Evolutionary conservation across 92 coral and sea anemone genomes (phyloP).

Genomic region (Anthopleura xanthogrammica): DNA sequence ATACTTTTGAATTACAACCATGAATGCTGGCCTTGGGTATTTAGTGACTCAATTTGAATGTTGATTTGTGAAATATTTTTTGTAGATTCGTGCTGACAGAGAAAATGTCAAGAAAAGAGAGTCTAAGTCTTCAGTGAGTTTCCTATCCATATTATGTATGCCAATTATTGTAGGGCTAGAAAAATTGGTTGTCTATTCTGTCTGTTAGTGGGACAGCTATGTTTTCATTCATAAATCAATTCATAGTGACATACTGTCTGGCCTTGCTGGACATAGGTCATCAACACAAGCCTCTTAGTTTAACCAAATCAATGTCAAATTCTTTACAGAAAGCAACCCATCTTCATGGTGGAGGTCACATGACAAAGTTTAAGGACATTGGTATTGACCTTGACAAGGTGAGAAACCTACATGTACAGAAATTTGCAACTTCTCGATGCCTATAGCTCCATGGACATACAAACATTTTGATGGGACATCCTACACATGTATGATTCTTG

Average conservation of each 20-base stretch:
- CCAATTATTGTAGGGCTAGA: background rate
- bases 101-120: conserved; percentile 59
- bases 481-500: too few relatives aligned
- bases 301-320: too few relatives aligned
- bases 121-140: conserved; percentile 73
- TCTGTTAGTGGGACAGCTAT: background rate
- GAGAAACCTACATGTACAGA: background rate
- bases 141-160: background rate
- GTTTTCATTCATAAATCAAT: background rate
- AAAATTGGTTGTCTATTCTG: background rate
- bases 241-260: background rate
- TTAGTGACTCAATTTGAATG: background rate
- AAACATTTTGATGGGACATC: too few relatives aligned
- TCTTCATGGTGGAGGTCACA: conserved; percentile 56
- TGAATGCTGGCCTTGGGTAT: background rate
- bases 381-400: conserved; percentile 84
- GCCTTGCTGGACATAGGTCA: too few relatives aligned
- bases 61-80: background rate
- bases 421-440: background rate
- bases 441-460: too few relatives aligned
- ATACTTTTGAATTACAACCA: background rate
- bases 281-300: too few relatives aligned
- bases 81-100: conserved; percentile 75
- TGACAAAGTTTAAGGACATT: conserved; percentile 87
- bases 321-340: conserved; percentile 65